Percentiles rank a stretch among this genome's conserved stretches.
phyloP scores from a whole-genome alignment of 37 sponge, comb jelly and placozoan genomes.

The Mnemiopsis leidyi region DNA sequence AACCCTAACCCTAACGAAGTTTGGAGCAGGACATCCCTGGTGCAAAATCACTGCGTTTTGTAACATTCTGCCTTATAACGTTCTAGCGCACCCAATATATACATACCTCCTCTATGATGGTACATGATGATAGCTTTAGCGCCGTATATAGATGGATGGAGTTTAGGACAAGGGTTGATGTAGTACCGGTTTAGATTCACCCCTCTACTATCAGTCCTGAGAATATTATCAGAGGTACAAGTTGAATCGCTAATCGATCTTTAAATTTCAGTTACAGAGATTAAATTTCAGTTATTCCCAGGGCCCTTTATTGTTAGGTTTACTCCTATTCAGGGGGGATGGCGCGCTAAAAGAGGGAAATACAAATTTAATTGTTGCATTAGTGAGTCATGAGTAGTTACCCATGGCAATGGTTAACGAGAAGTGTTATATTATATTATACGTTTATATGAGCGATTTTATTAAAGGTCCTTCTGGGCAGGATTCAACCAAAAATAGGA shows the following conservation, averaged over 20 bases:
- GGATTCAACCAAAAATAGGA: too few species aligned
- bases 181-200: constrained; percentile 91
- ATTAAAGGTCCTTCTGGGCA: too few species aligned
- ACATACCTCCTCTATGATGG: constrained; percentile 71
- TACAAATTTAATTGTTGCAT: too few species aligned
- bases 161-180: constrained; percentile 74
- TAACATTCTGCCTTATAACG: too few species aligned
- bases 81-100: too few species aligned
- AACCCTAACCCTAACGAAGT: too few species aligned
- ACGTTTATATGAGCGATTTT: too few species aligned
- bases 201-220: constrained; percentile 79
- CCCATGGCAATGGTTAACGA: background rate
- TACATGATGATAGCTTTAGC: constrained; percentile 76
- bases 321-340: too few species aligned
- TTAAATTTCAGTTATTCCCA: background rate
- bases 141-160: constrained; percentile 90
- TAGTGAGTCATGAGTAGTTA: background rate
- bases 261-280: background rate
- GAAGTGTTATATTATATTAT: too few species aligned
- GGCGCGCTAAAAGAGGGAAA: too few species aligned
- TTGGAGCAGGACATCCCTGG: too few species aligned
- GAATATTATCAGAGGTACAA: background rate
- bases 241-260: background rate
- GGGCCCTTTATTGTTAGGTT: background rate
- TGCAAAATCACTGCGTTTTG: too few species aligned